phyloP scores from a whole-genome alignment of 2,113 vertebrate species.

The Arizona elegans region DNA sequence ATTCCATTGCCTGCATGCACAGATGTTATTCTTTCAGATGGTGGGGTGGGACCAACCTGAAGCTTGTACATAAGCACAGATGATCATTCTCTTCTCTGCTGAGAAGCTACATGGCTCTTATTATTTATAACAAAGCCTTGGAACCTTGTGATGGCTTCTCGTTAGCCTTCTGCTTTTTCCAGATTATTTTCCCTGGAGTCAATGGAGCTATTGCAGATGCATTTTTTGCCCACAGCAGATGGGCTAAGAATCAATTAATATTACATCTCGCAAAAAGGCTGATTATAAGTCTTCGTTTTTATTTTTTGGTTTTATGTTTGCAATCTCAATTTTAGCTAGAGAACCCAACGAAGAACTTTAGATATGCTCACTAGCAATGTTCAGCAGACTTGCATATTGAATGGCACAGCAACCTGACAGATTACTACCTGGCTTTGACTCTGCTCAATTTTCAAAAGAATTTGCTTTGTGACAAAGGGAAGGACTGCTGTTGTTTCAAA shows the following conservation, averaged over 20 bases:
- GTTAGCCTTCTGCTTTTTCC: not conserved
- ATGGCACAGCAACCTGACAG: not conserved
- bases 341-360: not conserved
- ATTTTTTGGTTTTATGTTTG: not conserved
- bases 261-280: not conserved
- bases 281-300: too few species aligned
- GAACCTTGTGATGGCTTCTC: fast-evolving
- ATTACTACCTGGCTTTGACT: not conserved
- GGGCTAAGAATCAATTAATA: not conserved
- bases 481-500: not conserved
- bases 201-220: fast-evolving
- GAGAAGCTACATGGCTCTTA: not conserved
- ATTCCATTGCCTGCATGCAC: not conserved
- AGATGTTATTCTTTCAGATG: not conserved
- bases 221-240: fast-evolving
- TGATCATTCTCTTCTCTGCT: fast-evolving
- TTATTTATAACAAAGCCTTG: not conserved
- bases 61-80: not conserved
- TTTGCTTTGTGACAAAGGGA: not conserved
- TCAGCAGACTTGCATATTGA: not conserved
- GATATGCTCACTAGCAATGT: not conserved
- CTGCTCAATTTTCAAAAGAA: not conserved
- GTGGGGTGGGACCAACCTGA: not conserved
- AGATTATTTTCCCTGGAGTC: fast-evolving
- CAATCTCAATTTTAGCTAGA: not conserved